Conservation (phyloP, 2,113 vertebrate species). For the Periophthalmodon schlosseri region DNA sequence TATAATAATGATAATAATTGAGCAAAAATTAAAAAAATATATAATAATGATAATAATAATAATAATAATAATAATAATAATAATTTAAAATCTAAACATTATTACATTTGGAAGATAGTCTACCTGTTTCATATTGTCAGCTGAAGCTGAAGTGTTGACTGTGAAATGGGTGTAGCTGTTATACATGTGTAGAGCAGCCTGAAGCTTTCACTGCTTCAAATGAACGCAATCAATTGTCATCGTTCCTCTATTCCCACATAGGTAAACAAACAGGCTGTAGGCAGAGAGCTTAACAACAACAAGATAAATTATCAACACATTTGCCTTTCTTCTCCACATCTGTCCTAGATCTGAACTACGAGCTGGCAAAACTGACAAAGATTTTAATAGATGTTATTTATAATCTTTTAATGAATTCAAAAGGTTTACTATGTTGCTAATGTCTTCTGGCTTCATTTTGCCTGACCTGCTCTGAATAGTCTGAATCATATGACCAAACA, state of each 20-base stretch:
- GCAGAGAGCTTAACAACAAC: slow-evolving; percentile 47
- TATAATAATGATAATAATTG: too few relatives aligned
- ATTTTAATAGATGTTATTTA: slow-evolving; percentile 6
- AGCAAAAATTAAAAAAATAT: too few relatives aligned
- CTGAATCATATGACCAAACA: slow-evolving; percentile 26
- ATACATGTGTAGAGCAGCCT: neutral
- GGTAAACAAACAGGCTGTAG: slow-evolving; percentile 48
- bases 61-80: too few relatives aligned
- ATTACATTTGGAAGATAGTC: neutral
- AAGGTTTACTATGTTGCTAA: neutral
- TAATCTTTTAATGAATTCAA: neutral
- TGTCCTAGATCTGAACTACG: slow-evolving; percentile 37
- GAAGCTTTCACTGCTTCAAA: slow-evolving; percentile 7
- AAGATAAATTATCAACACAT: slow-evolving; percentile 54
- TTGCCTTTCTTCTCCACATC: slow-evolving; percentile 47
- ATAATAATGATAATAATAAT: too few relatives aligned
- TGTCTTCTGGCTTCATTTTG: neutral
- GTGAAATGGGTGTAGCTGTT: neutral
- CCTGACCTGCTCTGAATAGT: slow-evolving; percentile 1
- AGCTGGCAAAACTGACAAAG: neutral
- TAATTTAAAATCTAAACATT: neutral
- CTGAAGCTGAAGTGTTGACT: neutral
- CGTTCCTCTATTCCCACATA: slow-evolving; percentile 32
- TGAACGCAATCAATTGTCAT: slow-evolving; percentile 7
- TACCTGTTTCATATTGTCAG: neutral